Percentiles rank a stretch among this genome's conserved stretches.
Conservation (phyloP, 1,140 invertebrate genomes). For the Metopolophium dirhodum region DNA sequence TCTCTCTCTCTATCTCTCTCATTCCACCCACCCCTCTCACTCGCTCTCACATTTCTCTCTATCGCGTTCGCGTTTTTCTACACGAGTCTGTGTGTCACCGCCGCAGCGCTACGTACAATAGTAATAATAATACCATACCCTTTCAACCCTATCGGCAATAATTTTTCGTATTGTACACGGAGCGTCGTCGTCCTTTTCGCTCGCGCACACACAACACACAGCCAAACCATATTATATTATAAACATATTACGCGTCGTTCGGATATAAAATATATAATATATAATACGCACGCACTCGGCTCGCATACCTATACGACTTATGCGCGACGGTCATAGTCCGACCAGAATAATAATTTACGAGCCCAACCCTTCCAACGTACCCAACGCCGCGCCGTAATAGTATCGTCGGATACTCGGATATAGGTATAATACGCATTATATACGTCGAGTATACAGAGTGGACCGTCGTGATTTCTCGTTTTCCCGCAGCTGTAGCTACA, state of each 20-base stretch:
- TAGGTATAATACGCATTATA: neutral
- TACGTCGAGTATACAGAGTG: neutral
- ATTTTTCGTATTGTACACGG: neutral
- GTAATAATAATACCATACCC: neutral
- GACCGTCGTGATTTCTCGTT: neutral
- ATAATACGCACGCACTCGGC: neutral
- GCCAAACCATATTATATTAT: neutral
- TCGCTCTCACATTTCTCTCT: neutral
- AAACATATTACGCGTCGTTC: slow-evolving; percentile 4
- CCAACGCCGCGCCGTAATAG: neutral
- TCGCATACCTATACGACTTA: neutral
- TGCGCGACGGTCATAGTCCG: neutral
- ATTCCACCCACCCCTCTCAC: too few species aligned
- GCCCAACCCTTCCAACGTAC: too few species aligned
- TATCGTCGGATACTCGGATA: neutral
- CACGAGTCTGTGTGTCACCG: neutral
- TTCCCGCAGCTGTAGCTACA: neutral
- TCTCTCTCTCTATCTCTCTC: neutral
- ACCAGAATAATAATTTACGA: slow-evolving; percentile 18
- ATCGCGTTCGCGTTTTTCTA: neutral
- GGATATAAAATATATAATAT: slow-evolving; percentile 13
- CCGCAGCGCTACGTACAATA: neutral
- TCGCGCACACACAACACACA: neutral
- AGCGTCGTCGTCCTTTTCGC: neutral
- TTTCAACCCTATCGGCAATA: neutral